phyloP scores from a whole-genome alignment of 2,888 invertebrate species.

The Erebia palarica region DNA sequence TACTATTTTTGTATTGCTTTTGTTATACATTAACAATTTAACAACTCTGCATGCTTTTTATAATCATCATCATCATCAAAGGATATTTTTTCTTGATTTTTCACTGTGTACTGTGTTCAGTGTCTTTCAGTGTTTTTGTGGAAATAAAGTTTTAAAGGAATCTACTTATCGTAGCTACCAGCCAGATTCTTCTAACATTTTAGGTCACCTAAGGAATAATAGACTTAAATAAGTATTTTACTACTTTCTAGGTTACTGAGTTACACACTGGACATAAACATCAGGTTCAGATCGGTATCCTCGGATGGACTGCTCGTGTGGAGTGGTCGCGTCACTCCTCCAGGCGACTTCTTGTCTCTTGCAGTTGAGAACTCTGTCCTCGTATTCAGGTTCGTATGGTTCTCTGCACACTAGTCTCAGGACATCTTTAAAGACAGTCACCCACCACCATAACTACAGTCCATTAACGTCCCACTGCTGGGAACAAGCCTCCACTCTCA shows the following conservation, averaged over 20 bases:
- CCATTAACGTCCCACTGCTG: too few relatives aligned
- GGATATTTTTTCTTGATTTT: too few relatives aligned
- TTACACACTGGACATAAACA: conserved; percentile 93
- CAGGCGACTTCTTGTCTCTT: conserved; percentile 90
- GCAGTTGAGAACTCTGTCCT: conserved; percentile 91
- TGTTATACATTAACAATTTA: too few relatives aligned
- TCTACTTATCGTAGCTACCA: background rate
- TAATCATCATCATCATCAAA: too few relatives aligned
- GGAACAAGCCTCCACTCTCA: too few relatives aligned
- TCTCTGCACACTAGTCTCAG: background rate
- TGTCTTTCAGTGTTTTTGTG: too few relatives aligned
- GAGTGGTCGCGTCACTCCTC: conserved; percentile 86
- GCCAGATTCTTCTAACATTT: background rate
- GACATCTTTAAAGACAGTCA: too few relatives aligned
- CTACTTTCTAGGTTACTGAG: conserved; percentile 85
- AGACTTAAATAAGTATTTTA: background rate
- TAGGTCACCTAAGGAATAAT: background rate
- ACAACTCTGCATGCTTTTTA: too few relatives aligned
- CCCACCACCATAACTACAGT: too few relatives aligned
- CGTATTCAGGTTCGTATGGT: conserved; percentile 72
- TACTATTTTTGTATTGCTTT: too few relatives aligned
- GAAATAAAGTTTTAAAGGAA: too few relatives aligned
- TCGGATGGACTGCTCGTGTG: conserved; percentile 91
- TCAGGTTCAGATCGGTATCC: conserved; percentile 89
- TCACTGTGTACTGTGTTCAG: too few relatives aligned